Conservation (phyloP, 2,797 vertebrate genomes). For the Balearica regulorum region DNA sequence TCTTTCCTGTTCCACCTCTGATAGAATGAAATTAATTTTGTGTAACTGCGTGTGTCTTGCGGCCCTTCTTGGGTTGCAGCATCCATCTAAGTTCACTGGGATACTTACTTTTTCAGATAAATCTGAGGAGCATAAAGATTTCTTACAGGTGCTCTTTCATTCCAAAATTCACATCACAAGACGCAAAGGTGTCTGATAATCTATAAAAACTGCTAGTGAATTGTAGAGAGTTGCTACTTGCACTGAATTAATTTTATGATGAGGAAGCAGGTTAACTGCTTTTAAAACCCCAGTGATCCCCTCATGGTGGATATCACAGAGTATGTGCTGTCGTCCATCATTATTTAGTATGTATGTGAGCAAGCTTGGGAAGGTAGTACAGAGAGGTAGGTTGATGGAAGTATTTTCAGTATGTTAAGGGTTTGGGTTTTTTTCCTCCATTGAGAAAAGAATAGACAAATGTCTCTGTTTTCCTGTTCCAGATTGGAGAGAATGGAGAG, state of each 20-base stretch:
- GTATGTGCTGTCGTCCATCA: neutral
- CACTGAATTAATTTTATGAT: neutral
- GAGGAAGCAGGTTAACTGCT: neutral
- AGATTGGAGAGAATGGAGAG: neutral
- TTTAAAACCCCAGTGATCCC: neutral
- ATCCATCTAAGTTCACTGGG: neutral
- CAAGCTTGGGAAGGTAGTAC: neutral
- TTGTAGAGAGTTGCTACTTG: neutral
- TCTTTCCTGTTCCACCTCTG: neutral
- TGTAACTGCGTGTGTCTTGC: neutral
- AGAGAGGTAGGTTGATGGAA: neutral
- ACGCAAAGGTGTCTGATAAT: neutral
- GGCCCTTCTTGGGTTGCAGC: neutral
- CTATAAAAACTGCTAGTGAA: neutral
- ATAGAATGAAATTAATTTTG: neutral
- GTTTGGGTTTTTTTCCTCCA: neutral
- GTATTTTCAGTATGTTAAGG: neutral
- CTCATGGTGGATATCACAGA: neutral
- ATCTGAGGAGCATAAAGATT: neutral
- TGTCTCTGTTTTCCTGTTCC: neutral
- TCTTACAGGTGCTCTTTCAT: neutral
- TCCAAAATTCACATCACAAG: neutral
- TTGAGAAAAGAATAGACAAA: neutral
- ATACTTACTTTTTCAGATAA: neutral
- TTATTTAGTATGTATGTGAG: neutral